Evolutionary conservation across 2,113 vertebrate genomes (phyloP).

Genomic region (Elachura formosa): DNA sequence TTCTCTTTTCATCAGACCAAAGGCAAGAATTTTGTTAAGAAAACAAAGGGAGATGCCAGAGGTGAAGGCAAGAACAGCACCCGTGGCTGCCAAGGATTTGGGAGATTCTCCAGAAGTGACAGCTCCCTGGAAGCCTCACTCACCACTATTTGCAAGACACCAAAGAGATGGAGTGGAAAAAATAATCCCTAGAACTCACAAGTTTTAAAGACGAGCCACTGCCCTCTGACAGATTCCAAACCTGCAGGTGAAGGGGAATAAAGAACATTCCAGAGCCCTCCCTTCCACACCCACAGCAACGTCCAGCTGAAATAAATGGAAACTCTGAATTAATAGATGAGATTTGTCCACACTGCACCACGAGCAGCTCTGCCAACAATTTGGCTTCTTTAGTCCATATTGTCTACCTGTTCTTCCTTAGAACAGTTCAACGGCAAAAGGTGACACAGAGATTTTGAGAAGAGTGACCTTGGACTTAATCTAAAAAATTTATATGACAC

Average conservation of each 20-base stretch:
- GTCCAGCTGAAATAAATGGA: not conserved
- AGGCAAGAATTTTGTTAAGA: not conserved
- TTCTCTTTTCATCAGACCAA: not conserved
- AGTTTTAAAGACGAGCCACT: not conserved
- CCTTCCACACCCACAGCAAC: not conserved
- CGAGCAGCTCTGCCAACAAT: not conserved
- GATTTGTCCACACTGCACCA: not conserved
- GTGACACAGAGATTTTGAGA: rapidly evolving
- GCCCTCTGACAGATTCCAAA: not conserved
- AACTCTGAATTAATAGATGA: rapidly evolving
- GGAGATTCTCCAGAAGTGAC: not conserved
- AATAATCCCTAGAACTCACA: not conserved
- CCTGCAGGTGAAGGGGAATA: not conserved
- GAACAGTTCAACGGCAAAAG: not conserved
- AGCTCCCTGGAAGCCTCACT: not conserved
- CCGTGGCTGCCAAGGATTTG: not conserved
- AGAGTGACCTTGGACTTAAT: not conserved
- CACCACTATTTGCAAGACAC: not conserved
- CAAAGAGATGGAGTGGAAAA: not conserved
- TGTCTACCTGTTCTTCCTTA: not conserved
- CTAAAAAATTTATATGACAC: not conserved
- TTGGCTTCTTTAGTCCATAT: not conserved
- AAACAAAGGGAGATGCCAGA: not conserved
- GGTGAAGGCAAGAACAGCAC: not conserved
- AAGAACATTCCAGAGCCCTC: not conserved